phyloP scores from a whole-genome alignment of 2,113 vertebrate genomes.

The Channa argus region DNA sequence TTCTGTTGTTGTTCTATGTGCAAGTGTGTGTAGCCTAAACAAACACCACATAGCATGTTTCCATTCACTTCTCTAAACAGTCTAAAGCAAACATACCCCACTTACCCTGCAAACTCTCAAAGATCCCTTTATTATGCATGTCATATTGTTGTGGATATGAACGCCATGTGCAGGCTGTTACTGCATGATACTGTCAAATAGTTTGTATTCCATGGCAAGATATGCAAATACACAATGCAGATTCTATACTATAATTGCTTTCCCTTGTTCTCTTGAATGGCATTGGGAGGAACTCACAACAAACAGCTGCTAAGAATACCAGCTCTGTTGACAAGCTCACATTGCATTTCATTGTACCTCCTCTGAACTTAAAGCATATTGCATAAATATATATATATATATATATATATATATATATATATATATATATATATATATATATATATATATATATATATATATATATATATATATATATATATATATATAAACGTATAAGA shows the following conservation, averaged over 20 bases:
- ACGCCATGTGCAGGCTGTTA: neutral
- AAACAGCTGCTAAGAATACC: constrained; percentile 5
- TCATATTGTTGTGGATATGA: constrained; percentile 21
- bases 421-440: too few relatives aligned
- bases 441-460: too few relatives aligned
- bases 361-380: too few relatives aligned
- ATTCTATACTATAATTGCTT: neutral
- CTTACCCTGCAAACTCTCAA: constrained; percentile 21
- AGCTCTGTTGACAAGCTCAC: constrained; percentile 11
- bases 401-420: too few relatives aligned
- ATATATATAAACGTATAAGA: neutral
- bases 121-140: constrained; percentile 37
- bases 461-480: too few relatives aligned
- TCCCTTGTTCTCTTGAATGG: neutral
- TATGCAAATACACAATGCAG: neutral
- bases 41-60: constrained; percentile 69
- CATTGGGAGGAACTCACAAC: neutral
- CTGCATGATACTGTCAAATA: neutral
- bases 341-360: neutral
- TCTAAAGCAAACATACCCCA: constrained; percentile 52
- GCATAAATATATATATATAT: neutral
- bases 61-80: constrained; percentile 63
- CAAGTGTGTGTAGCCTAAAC: constrained; percentile 52
- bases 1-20: constrained; percentile 68
- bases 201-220: constrained; percentile 2